Evolutionary conservation across 2,797 vertebrate genomes (phyloP), one percentile per base, ranked within the genome.

Genomic region (Gila robusta): DNA sequence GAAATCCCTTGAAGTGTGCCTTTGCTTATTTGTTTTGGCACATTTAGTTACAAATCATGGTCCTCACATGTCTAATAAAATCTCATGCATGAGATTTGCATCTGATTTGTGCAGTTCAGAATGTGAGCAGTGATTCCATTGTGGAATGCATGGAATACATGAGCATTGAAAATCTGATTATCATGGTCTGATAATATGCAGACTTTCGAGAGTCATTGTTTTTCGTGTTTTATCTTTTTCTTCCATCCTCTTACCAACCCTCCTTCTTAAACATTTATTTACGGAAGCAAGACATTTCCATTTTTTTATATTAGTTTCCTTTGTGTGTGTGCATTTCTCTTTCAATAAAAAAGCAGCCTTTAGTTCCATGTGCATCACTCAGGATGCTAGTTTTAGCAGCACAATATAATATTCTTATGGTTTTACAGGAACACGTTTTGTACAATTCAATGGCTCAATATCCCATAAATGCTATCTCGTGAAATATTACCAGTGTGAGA

Each of bases 1-100:
- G 73, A 84, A 84, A 84, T 77, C 83, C 49, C 73, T 67, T 28
- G 39, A 47, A 67, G 47, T 56, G 64, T 35, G 74, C 26, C 5
- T 17, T 67, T 69, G 73, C 47, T 78, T 85, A 59, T 79, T 85
- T 79, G 44, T 71, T 79, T 78, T 71, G 83, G 35, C 74, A 78
- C 67, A 14, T 80, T 79, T 62, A 26, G 69, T 80, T 78, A 80
- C 39, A 80, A 79, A 85, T 85, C 76, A 71, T n/a, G 26, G 49
- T 64, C 76, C 78, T 80, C 66, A 72, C 84, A 72, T 72, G 52
- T 85, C 66, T 73, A 80, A 85, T 85, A 85, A 80, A 85, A 80
- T 80, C 84, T 26, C 84, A 85, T 80, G 77, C 77, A 85, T 85
- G 77, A 62, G 39, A 80, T 85, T 85, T 85, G 84, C 84, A 80